Percentiles rank a stretch among this genome's conserved stretches.
Conservation (phyloP, 2,888 invertebrate genomes). For the Pristionchus fissidentatus region DNA sequence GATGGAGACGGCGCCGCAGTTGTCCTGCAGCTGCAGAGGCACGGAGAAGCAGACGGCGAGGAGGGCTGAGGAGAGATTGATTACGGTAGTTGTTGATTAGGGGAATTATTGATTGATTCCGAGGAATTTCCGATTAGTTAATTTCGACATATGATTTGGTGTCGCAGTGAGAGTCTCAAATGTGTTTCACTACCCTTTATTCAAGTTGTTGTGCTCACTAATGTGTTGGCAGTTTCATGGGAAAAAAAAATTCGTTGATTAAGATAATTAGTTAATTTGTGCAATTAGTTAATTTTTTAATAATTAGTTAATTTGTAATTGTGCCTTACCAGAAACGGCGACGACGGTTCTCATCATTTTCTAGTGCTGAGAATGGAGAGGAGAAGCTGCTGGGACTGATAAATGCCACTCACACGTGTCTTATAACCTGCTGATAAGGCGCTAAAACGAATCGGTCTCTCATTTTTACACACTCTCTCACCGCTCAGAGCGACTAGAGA, state of each 20-base stretch:
- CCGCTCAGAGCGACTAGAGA: background rate
- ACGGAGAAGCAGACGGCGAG: background rate
- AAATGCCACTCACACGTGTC: background rate
- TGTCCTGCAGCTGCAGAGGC: background rate
- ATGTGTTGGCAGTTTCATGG: too few relatives aligned
- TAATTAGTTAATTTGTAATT: too few relatives aligned
- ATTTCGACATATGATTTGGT: too few relatives aligned
- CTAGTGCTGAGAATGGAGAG: background rate
- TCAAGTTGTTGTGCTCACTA: too few relatives aligned
- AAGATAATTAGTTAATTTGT: too few relatives aligned
- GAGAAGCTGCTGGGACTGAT: background rate
- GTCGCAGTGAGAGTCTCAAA: too few relatives aligned
- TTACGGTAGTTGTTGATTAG: too few relatives aligned
- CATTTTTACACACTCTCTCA: background rate
- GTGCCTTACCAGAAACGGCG: background rate
- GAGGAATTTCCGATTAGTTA: too few relatives aligned
- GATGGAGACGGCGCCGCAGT: conserved; percentile 11
- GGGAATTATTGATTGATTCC: too few relatives aligned
- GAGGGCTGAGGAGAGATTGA: background rate
- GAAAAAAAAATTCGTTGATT: too few relatives aligned
- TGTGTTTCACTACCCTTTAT: too few relatives aligned
- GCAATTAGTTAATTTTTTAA: too few relatives aligned
- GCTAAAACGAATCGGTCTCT: background rate
- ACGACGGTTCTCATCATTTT: background rate
- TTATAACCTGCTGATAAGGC: conserved; percentile 21